Percentiles rank a stretch among this genome's conserved stretches.
Evolutionary conservation across 2,888 invertebrate genomes (phyloP).

Genomic region (Cynaeus angustus): DNA sequence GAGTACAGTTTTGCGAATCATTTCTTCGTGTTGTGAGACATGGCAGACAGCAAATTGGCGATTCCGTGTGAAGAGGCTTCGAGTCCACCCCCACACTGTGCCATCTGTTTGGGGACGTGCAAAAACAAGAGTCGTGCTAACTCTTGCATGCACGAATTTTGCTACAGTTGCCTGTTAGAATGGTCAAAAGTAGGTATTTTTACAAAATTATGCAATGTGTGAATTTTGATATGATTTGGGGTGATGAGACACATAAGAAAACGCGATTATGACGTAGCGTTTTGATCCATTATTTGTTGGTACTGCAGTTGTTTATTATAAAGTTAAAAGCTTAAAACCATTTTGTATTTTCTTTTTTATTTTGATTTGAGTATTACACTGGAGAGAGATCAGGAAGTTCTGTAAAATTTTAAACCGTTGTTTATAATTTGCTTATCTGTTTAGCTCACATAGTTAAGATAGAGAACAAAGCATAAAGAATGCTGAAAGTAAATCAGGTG

Average conservation of each 20-base stretch:
- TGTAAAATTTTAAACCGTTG: too few relatives aligned
- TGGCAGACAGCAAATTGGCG: slow-evolving; percentile 62
- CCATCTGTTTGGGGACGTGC: slow-evolving; percentile 91
- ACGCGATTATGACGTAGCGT: neutral
- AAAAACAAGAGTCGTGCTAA: slow-evolving; percentile 93
- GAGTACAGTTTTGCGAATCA: slow-evolving; percentile 23
- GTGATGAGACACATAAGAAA: too few relatives aligned
- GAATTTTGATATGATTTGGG: neutral
- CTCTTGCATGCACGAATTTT: slow-evolving; percentile 94
- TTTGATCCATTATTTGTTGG: too few relatives aligned
- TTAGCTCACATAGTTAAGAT: too few relatives aligned
- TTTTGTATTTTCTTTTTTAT: too few relatives aligned
- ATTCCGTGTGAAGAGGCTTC: slow-evolving; percentile 59
- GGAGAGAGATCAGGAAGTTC: too few relatives aligned
- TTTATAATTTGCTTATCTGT: too few relatives aligned
- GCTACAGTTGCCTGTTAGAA: slow-evolving; percentile 92
- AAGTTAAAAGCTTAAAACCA: too few relatives aligned
- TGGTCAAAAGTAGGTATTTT: slow-evolving; percentile 87
- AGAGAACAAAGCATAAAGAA: too few relatives aligned
- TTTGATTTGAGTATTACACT: too few relatives aligned
- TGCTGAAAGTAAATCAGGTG: too few relatives aligned
- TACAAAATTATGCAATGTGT: slow-evolving; percentile 9
- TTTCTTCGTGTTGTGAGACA: slow-evolving; percentile 40
- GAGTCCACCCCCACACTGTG: slow-evolving; percentile 89
- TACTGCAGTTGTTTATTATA: too few relatives aligned